A percentile compares a stretch with the other conserved stretches of the same genome.
Evolutionary conservation across 2,888 invertebrate genomes (phyloP).

Genomic region (Alviniconcha strummeri): DNA sequence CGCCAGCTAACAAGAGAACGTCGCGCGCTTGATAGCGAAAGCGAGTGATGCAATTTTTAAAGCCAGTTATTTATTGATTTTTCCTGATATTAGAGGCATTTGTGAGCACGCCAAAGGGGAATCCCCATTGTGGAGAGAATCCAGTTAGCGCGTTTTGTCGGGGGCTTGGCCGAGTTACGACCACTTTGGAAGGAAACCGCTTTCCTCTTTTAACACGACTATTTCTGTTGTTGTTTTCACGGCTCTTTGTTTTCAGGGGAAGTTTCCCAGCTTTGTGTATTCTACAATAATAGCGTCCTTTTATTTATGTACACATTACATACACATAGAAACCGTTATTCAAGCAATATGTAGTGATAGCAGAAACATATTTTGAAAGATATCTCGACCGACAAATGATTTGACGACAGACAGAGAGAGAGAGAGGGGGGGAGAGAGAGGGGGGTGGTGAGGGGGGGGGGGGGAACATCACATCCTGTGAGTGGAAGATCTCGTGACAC

Average conservation of each 20-base stretch:
- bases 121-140: conserved; percentile 31
- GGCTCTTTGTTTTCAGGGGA: no score
- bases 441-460: neutral
- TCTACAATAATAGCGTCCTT: no score
- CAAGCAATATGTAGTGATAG: no score
- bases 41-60: conserved; percentile 31
- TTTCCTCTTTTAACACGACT: no score
- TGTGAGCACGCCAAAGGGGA: conserved; percentile 27
- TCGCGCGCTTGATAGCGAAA: neutral
- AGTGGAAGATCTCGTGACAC: no score
- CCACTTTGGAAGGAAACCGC: no score
- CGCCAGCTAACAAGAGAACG: neutral
- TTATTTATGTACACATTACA: no score
- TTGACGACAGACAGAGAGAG: neutral
- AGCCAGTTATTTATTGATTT: conserved; percentile 26
- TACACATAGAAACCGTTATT: no score
- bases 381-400: neutral
- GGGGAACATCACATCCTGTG: no score
- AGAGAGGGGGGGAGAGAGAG: neutral
- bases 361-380: neutral
- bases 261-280: no score
- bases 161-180: no score
- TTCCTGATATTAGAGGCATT: conserved; percentile 31
- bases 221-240: no score
- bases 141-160: conserved; percentile 1